Evolutionary conservation across 1,140 invertebrate species (phyloP), one percentile per base, ranked within the genome.

Genomic region (Trichonephila clavipes): DNA sequence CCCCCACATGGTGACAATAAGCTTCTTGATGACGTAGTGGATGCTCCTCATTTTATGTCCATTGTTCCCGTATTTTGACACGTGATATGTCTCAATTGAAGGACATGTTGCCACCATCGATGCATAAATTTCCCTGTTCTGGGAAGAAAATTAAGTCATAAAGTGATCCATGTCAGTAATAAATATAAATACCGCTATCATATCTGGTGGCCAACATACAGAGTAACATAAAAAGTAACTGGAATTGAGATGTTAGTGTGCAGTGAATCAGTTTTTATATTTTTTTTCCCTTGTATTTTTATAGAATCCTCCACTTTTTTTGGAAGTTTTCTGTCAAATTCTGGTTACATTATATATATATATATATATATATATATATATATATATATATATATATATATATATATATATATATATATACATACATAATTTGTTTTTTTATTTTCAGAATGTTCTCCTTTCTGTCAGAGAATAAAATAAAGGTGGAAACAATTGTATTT

Each of bases 1-100:
- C 16, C n/a, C 28, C 16, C 44, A 21, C 28, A 24, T 81, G 90
- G 90, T 92, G 90, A 92, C 90, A 92, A 92, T 85, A 92, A 92
- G 90, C 44, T 77, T 58, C n/a, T 64, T 77, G 83, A 92, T 92
- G 91, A 86, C 69, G 58, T 64, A 85, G n/a, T 24, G 7, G 72
- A 21, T 19, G 69, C 10, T 40, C 59, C 90, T 91, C 77, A 58
- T 91, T 92, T 92, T 87, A 44, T 86, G 24, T 16, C 4, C 81
- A 77, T 92, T 92, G 91, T 92, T 77, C 62, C 61, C 81, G 18
- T 58, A 24, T 91, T 91, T 91, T 77, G 81, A 61, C 90, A 91
- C 90, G 90, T 91, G 90, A 91, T 91, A 51, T 61, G 7, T 83
- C 77, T 91, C 58, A 83, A 91, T 91, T 44, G 59, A 12, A 62